phyloP scores from a whole-genome alignment of 1,140 invertebrate genomes.

The Drosophila biarmipes region DNA sequence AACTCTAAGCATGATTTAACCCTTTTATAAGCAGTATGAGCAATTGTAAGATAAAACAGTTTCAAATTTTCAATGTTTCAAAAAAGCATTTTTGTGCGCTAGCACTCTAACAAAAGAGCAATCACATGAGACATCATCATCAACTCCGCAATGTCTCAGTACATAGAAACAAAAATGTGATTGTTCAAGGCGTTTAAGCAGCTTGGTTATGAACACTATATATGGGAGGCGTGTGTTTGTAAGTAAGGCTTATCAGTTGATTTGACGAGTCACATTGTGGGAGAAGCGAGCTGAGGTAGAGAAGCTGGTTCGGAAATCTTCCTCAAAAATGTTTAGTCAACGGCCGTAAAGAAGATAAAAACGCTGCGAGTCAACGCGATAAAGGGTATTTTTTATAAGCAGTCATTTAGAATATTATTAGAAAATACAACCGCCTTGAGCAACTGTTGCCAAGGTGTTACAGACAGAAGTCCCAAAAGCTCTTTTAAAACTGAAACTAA shows the following conservation, averaged over 20 bases:
- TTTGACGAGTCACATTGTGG: conserved; percentile 46
- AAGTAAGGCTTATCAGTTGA: conserved; percentile 42
- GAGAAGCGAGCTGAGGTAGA: not conserved
- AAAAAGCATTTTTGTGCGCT: too few species aligned
- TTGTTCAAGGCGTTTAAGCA: conserved; percentile 37
- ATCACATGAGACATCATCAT: conserved; percentile 2
- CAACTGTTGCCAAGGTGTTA: conserved; percentile 1
- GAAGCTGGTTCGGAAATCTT: conserved; percentile 12
- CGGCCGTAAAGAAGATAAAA: conserved; percentile 31
- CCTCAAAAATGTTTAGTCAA: conserved; percentile 30
- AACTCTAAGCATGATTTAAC: too few species aligned
- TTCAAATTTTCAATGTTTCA: not conserved
- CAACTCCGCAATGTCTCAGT: not conserved
- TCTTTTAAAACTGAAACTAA: not conserved
- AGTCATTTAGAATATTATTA: conserved; percentile 8
- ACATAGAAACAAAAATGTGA: conserved; percentile 43
- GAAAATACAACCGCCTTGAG: not conserved
- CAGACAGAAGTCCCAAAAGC: too few species aligned
- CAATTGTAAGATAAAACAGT: too few species aligned
- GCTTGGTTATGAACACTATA: conserved; percentile 19
- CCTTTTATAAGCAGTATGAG: too few species aligned
- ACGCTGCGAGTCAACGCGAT: not conserved
- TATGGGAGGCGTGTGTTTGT: conserved; percentile 4
- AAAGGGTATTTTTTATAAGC: not conserved
- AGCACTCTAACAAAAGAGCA: not conserved